Percentiles rank a stretch among this genome's conserved stretches.
phyloP scores from a whole-genome alignment of 2,797 vertebrate species.

The Arnoldichthys spilopterus region DNA sequence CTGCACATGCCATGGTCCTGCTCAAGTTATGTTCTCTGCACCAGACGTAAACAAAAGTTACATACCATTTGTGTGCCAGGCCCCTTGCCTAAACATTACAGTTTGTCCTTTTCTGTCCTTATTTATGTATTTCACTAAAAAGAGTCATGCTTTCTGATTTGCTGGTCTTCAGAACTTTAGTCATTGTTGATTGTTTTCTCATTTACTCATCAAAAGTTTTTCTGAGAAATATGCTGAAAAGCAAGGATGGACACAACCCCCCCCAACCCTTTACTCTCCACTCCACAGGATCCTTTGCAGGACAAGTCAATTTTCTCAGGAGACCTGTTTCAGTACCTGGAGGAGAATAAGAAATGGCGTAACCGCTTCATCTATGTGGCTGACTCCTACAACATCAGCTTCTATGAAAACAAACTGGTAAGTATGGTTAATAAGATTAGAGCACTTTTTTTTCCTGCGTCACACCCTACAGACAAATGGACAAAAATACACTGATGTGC shows the following conservation, averaged over 20 bases:
- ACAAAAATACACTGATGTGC: neutral
- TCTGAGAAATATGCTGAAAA: neutral
- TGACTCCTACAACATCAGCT: conserved; percentile 84
- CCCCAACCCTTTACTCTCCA: no score
- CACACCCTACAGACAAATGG: neutral
- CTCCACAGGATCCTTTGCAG: conserved; percentile 83
- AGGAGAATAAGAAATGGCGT: conserved; percentile 95
- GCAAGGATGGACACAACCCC: neutral
- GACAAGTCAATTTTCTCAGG: conserved; percentile 92
- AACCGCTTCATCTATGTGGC: conserved; percentile 90
- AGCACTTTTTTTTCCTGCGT: neutral
- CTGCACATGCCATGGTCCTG: neutral
- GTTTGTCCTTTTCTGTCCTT: neutral
- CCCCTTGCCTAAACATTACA: conserved; percentile 23
- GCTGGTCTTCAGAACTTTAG: conserved; percentile 6
- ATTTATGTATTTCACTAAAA: neutral
- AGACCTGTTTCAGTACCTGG: conserved; percentile 91
- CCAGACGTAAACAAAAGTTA: conserved; percentile 41
- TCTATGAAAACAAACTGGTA: conserved; percentile 89
- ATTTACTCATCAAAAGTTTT: neutral
- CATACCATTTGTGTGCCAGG: conserved; percentile 38
- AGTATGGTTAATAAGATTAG: conserved; percentile 55
- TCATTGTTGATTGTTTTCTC: neutral
- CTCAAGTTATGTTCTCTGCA: conserved; percentile 19
- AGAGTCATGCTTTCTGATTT: neutral